These are phyloP conservation scores for Acromyrmex heyeri DNA, from an alignment of 1,140 invertebrate genomes.

Conservation along the genomic window DNA sequence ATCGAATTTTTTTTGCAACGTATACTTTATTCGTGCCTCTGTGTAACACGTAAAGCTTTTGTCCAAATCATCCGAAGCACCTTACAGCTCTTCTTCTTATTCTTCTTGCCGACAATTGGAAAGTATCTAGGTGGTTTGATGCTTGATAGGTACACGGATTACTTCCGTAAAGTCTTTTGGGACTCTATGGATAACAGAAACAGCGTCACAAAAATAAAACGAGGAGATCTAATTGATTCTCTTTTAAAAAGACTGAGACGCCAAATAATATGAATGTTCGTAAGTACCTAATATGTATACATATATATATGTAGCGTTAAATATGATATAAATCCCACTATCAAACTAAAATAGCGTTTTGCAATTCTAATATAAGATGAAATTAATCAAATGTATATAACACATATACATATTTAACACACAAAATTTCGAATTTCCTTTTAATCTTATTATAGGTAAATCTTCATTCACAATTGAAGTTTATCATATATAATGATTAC, in stretches of 20 bases:
- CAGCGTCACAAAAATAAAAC: slow-evolving; percentile 76
- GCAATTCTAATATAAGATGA: background rate
- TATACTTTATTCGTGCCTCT: slow-evolving; percentile 56
- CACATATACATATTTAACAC: too few relatives aligned
- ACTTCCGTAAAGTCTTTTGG: slow-evolving; percentile 82
- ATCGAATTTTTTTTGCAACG: slow-evolving; percentile 64
- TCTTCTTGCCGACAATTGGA: slow-evolving; percentile 52
- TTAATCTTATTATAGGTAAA: background rate
- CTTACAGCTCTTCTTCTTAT: background rate
- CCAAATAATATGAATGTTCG: slow-evolving; percentile 79
- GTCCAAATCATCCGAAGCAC: fast-evolving
- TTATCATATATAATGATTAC: background rate
- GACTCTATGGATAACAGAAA: slow-evolving; percentile 77
- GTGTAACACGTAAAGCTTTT: slow-evolving; percentile 23
- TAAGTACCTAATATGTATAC: slow-evolving; percentile 63
- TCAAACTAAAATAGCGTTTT: background rate
- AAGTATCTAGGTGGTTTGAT: background rate
- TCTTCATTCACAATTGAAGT: background rate
- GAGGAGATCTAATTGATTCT: slow-evolving; percentile 84
- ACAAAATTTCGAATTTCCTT: background rate
- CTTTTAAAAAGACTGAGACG: slow-evolving; percentile 80
- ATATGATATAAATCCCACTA: background rate
- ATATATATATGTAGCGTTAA: background rate
- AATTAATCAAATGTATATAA: background rate
- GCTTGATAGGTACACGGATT: slow-evolving; percentile 35